Conservation (phyloP, 37 sponge, comb jelly and placozoan genomes). For the Cliona cf. orientalis region DNA sequence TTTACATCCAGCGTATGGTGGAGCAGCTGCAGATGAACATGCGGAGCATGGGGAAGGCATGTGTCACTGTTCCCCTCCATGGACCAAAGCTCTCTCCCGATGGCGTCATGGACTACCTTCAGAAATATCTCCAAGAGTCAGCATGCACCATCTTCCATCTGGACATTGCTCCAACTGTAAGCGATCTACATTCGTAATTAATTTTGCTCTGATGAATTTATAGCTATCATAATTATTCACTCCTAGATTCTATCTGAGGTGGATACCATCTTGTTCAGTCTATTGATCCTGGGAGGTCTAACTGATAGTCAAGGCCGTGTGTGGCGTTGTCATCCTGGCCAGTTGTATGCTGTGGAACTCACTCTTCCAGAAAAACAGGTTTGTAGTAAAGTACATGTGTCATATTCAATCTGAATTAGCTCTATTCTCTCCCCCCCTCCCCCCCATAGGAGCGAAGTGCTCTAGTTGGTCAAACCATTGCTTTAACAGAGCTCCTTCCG, state of each 20-base stretch:
- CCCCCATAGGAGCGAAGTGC: not conserved
- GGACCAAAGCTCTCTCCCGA: constrained; percentile 59
- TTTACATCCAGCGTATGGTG: constrained; percentile 48
- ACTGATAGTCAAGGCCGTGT: constrained; percentile 58
- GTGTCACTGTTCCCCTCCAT: constrained; percentile 62
- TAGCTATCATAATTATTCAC: not conserved
- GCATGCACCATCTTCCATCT: constrained; percentile 47
- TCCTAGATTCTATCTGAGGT: constrained; percentile 38
- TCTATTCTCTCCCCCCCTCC: not conserved
- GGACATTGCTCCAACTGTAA: constrained; percentile 71
- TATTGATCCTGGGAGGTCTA: constrained; percentile 55
- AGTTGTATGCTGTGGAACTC: constrained; percentile 69
- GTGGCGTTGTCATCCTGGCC: constrained; percentile 52
- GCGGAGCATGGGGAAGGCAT: not conserved
- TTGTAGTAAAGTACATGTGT: no score
- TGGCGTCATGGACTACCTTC: constrained; percentile 45
- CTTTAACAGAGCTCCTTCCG: constrained; percentile 46
- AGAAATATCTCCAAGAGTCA: not conserved
- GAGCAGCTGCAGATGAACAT: constrained; percentile 21
- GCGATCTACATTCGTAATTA: not conserved
- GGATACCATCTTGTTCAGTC: constrained; percentile 50
- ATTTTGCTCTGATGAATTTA: not conserved
- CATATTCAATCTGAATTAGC: no score
- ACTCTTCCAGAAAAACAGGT: constrained; percentile 34
- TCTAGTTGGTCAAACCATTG: constrained; percentile 8